Conservation (phyloP, 1,140 invertebrate genomes). For the Pantala flavescens region DNA sequence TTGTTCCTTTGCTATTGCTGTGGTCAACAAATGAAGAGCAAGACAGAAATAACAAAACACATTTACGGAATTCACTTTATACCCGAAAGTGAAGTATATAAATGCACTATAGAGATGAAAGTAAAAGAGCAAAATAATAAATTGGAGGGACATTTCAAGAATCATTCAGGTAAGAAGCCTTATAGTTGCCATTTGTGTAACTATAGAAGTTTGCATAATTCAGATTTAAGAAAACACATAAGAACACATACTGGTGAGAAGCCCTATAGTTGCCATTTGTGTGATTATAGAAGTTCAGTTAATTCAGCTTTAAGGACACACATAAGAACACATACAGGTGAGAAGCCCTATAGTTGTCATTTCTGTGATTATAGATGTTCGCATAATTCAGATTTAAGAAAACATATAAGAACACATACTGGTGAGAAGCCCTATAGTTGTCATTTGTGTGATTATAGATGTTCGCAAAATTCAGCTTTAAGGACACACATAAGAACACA, state of each 20-base stretch:
- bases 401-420: slow-evolving; percentile 13
- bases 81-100: slow-evolving; percentile 7
- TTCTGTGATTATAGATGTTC: slow-evolving; percentile 1
- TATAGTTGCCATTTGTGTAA: slow-evolving; percentile 2
- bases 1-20: slow-evolving; percentile 11
- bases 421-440: slow-evolving; percentile 16
- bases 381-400: too few relatives aligned
- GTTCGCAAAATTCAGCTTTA: too few relatives aligned
- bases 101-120: slow-evolving; percentile 11
- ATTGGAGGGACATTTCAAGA: background rate
- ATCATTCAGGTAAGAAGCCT: slow-evolving; percentile 11
- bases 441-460: background rate
- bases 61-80: slow-evolving; percentile 3
- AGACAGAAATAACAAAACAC: slow-evolving; percentile 12
- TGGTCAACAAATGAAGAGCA: slow-evolving; percentile 10
- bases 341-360: background rate
- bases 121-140: background rate
- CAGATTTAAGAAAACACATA: slow-evolving; percentile 1
- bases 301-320: slow-evolving; percentile 5
- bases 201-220: background rate
- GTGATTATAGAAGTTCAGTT: background rate
- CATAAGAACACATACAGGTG: slow-evolving; percentile 6
- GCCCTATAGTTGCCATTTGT: background rate
- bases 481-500: too few relatives aligned
- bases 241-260: slow-evolving; percentile 12